phyloP scores from a whole-genome alignment of 2,113 vertebrate genomes.

The Regulus satrapa region DNA sequence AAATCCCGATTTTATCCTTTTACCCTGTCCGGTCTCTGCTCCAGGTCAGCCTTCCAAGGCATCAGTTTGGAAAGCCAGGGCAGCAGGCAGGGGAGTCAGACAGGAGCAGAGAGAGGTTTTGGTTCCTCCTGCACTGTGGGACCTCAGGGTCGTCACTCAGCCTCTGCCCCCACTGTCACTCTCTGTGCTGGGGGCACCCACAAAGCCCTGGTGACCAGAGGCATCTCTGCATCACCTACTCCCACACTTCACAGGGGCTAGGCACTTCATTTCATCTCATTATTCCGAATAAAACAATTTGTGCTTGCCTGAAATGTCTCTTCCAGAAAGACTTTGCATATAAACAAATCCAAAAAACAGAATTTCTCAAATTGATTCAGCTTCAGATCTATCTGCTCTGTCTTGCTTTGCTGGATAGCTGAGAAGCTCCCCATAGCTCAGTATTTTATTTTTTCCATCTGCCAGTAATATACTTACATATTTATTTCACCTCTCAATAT shows the following conservation, averaged over 20 bases:
- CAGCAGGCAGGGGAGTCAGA: not conserved
- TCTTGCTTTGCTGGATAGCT: not conserved
- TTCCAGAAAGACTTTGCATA: not conserved
- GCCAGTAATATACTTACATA: not conserved
- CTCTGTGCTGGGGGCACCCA: not conserved
- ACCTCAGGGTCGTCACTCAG: not conserved
- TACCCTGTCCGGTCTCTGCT: too few relatives aligned
- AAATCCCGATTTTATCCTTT: too few relatives aligned
- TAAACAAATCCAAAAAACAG: not conserved
- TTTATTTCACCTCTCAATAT: not conserved
- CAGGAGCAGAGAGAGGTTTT: not conserved
- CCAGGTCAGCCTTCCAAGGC: too few relatives aligned
- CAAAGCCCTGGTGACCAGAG: rapidly evolving
- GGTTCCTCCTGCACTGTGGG: not conserved
- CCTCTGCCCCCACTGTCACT: not conserved
- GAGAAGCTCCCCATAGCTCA: not conserved
- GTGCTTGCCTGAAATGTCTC: not conserved
- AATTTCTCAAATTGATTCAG: not conserved
- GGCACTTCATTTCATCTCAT: not conserved
- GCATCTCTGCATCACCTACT: not conserved
- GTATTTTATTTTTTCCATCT: not conserved
- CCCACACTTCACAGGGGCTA: not conserved
- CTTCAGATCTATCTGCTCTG: not conserved
- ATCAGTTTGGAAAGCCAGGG: not conserved
- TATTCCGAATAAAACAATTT: not conserved